Evolutionary conservation across 2,888 invertebrate genomes (phyloP), one percentile per base, ranked within the genome.

Genomic region (Drosophila falleni): DNA sequence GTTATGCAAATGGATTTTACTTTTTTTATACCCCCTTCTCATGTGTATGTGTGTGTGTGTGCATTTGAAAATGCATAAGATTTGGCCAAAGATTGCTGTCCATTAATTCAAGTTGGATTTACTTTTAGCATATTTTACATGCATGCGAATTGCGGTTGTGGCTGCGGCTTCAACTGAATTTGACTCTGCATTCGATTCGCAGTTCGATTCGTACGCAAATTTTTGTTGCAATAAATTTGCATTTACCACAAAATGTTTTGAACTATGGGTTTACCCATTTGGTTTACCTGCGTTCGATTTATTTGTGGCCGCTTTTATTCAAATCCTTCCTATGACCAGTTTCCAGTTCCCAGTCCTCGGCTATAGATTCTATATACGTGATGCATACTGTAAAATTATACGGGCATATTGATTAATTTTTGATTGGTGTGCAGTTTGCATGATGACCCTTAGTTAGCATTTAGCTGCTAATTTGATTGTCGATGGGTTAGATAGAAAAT

Each of bases 101-200:
- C 86, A 89, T 89, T 86, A 89, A 86, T 89, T 86, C 89, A 89
- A 86, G 82, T 89, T 84, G 86, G 86, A 86, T 86, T 86, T 86
- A 86, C 86, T 86, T 87, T 86, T 89, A 85, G 86, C 89, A 89
- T 89, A 89, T 87, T 89, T 86, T 87, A 89, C 89, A 85, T 80
- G 84, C 78, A 84, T 87, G 77, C 78, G 76, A 80, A 80, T 76
- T 75, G 78, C 73, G 74, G 74, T 58, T 74, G 71, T 51, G 53
- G 13, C 56, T 54, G 54, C 41, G 53, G 46, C 47, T 53, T 46
- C 58, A 44, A 56, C 55, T 56, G 55, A 42, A 44, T 55, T 55
- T 42, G 29, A 54, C 54, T 55, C 44, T 55, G 50, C 58, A 42
- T 60, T 74, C 69, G 74, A 74, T 76, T 86, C 66, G 41, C 76